Evolutionary conservation across 2,888 invertebrate genomes (phyloP).

Genomic region (Ctenicera cuprea): DNA sequence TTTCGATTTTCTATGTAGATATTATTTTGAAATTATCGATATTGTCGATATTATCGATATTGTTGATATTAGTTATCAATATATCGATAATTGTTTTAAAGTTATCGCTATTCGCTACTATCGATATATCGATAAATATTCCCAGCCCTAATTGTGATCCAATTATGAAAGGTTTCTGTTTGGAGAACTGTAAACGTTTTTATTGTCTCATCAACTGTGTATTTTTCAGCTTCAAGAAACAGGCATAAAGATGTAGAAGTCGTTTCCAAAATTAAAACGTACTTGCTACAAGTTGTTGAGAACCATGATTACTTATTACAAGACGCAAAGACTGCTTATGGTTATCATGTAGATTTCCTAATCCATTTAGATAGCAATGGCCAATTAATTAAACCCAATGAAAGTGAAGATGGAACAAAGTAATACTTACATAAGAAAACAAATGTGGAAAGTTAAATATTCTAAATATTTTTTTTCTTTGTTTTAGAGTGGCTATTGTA

Average conservation of each 20-base stretch:
- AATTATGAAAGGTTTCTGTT: no score
- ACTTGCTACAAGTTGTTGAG: constrained; percentile 64
- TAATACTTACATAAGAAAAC: constrained; percentile 4
- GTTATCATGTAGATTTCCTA: constrained; percentile 71
- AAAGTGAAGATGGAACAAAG: constrained; percentile 32
- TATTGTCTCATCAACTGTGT: constrained; percentile 4
- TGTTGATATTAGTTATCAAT: no score
- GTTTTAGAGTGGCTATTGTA: constrained; percentile 73
- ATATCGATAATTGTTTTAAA: no score
- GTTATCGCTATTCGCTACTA: no score
- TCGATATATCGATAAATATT: no score
- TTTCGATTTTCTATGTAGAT: no score
- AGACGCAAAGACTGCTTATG: constrained; percentile 71
- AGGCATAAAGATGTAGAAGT: background rate
- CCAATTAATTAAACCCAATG: constrained; percentile 34
- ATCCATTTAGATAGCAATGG: constrained; percentile 61
- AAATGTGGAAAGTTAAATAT: constrained; percentile 51
- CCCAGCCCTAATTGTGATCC: no score
- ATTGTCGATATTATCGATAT: no score
- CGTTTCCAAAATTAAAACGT: constrained; percentile 57
- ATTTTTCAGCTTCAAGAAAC: background rate
- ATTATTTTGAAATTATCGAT: no score
- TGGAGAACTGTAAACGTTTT: background rate
- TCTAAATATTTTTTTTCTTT: constrained; percentile 41
- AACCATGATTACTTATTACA: constrained; percentile 60